Evolutionary conservation across 2,888 invertebrate species (phyloP), one percentile per base, ranked within the genome.

Genomic region (Siphlonurus alternatus): DNA sequence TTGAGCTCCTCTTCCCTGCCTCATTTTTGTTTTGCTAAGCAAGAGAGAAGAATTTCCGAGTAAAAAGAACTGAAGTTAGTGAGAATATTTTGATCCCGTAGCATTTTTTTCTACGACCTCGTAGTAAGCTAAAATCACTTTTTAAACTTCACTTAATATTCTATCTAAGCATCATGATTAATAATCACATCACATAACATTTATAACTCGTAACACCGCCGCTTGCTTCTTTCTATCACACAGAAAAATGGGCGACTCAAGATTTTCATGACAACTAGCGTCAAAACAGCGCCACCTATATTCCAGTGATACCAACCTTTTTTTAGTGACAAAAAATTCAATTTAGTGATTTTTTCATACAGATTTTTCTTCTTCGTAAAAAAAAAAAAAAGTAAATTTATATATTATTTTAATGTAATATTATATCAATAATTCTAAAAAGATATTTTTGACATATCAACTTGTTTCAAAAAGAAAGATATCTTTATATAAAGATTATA

Each of bases 1-100:
- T 73, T 79, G 78, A 70, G 77, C 78, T 72, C 78, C 78, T 70
- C 79, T 78, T 73, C 79, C 79, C 75, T 79, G 79, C 75, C 78
- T 79, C 79, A 79, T 79, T 75, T 74, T 78, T 75, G 56, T n/a
- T 10, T 7, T 10, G 56, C 56, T 56, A 7, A 5, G 56, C 56
- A 7, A 10, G 7, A 10, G 15, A 15, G 5, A 38, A 38, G 15
- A 38, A 38, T 38, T 5, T 38, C 38, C 7, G 15, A 15, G 5
- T 15, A 15, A 38, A 38, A 38, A 38, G 38, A 38, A 38, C 38
- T 38, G 5, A 38, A 38, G 15, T n/a, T n/a, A n/a, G n/a, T n/a
- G n/a, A n/a, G n/a, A n/a, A 5, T 38, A 38, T 38, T 38, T 38
- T 38, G 38, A 10, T 38, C 15, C 5, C 15, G 7, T 38, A 10